Base-by-base conservation (phyloP, 2,888 invertebrate genomes). In the Hedychridium roseum region DNA sequence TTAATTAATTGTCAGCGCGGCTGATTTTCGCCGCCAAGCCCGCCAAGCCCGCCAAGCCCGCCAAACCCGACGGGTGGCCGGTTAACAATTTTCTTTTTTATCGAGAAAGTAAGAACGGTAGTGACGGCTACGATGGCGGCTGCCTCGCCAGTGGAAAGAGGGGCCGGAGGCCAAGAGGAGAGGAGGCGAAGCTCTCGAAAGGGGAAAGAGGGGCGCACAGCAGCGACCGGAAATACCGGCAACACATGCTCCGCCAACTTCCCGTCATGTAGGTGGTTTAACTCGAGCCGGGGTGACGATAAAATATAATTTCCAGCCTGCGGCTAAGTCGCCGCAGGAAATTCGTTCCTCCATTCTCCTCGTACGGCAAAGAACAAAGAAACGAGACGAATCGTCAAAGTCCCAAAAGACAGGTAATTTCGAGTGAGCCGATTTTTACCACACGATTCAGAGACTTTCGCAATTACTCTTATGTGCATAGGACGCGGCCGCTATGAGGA, bases 181-280 rank as follows among this genome's bases (percentile, higher is more conserved):
- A n/a, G n/a, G n/a, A 12, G n/a, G 18, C 3, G 15, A 40, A 15
- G 30, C 31, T 16, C 11, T 23, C 39, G 26, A 35, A 23, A 17
- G 17, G 37, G 26, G 31, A 32, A 35, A 20, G 4, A 26, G 27
- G 26, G 17, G n/a, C 52, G 55, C 53, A 43, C n/a, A n/a, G n/a
- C n/a, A n/a, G n/a, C n/a, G n/a, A n/a, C 54, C 58, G 63, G 64
- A 64, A 65, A 63, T 65, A 56, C 53, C 52, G 52, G 52, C 49
- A 55, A 64, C 55, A 61, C 57, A 57, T 56, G 58, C 59, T 57
- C 43, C 43, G 46, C 39, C 47, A 39, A 54, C 60, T 60, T 57
- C 57, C 62, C 53, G 52, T 57, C 50, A 44, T 50, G 54, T 50
- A 60, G 50, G 54, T 54, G 60, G 54, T 54, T 60, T 50, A 46